Evolutionary conservation across 2,888 invertebrate genomes (phyloP).

Genomic region (Chaitophorus viminalis): DNA sequence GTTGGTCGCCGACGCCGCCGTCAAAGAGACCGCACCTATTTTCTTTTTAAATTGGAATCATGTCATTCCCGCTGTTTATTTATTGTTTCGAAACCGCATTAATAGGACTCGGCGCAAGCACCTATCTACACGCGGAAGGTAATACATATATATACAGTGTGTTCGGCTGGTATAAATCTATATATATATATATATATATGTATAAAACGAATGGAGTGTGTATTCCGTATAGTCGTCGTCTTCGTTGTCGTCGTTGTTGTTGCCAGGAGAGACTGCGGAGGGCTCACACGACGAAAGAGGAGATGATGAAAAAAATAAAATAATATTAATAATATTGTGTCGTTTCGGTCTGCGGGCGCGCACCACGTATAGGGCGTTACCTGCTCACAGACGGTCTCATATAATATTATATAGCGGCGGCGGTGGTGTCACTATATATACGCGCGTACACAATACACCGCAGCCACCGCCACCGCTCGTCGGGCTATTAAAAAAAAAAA

Average conservation of each 20-base stretch:
- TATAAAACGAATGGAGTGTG: too few relatives aligned
- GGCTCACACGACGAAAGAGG: conserved; percentile 13
- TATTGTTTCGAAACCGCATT: conserved; percentile 62
- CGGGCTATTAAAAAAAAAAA: conserved; percentile 48
- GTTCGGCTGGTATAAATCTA: neutral
- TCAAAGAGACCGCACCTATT: conserved; percentile 62
- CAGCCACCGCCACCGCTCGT: conserved; percentile 28
- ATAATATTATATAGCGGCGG: neutral
- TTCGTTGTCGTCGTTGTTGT: neutral
- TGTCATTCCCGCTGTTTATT: conserved; percentile 62
- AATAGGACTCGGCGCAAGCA: conserved; percentile 57
- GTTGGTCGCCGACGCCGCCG: conserved; percentile 58
- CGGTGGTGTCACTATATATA: conserved; percentile 50
- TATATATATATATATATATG: too few relatives aligned
- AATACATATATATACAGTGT: neutral
- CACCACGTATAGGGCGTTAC: conserved; percentile 50
- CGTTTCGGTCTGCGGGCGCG: conserved; percentile 59
- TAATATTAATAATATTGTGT: conserved; percentile 61
- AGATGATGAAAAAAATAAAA: conserved; percentile 20
- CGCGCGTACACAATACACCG: conserved; percentile 1
- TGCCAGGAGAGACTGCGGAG: conserved; percentile 31
- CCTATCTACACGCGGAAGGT: neutral
- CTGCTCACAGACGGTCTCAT: conserved; percentile 37
- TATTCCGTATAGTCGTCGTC: too few relatives aligned
- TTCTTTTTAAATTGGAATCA: conserved; percentile 62